Base-by-base conservation (phyloP, 2,113 vertebrate genomes). In the Edolisoma coerulescens region DNA sequence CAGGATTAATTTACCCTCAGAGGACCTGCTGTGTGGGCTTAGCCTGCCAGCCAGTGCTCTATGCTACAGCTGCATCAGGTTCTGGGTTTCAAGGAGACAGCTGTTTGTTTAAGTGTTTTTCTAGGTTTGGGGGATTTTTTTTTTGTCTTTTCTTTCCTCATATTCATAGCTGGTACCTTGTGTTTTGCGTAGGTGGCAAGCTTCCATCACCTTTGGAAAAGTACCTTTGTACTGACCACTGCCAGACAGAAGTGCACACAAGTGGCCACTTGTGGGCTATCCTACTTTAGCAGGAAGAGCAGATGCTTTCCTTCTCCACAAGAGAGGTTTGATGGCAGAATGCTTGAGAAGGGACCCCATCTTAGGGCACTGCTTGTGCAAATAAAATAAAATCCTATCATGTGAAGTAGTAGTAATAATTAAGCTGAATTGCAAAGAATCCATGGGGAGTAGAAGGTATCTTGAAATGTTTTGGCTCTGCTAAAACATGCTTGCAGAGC, bases 71-170 rank as follows among this genome's bases (percentile, higher is more conserved):
- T 9, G 1, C 15, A 0, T 8, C 50, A 8, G 16, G n/a, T 39
- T 64, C 19, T 68, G 13, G 44, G 26, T 80, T 83, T 69, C 24
- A 56, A 16, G 42, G 53, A 49, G 28, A 24, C 75, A 65, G 37
- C 61, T 69, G 11, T 85, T 96, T 84, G 21, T 71, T 81, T 37
- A 45, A 44, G 13, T 47, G 28, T 69, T 92, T 90, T 73, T 53
- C 12, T 41, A 63, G 32, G 10, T 35, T 81, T 44, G 32, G 30
- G 23, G 11, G 3, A 16, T 13, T 39, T 39, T 26, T 19, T 24
- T 47, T 33, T n/a, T 14, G 6, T 30, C 13, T 8, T 50, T 80
- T 11, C 44, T 80, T 47, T 69, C 7, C 10, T 60, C 21, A 9
- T 70, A 13, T 47, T 78, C 4, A 3, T 10, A 83, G 32, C 30